Conservation (phyloP, 2,888 invertebrate genomes). For the Troides oblongomaculatus region DNA sequence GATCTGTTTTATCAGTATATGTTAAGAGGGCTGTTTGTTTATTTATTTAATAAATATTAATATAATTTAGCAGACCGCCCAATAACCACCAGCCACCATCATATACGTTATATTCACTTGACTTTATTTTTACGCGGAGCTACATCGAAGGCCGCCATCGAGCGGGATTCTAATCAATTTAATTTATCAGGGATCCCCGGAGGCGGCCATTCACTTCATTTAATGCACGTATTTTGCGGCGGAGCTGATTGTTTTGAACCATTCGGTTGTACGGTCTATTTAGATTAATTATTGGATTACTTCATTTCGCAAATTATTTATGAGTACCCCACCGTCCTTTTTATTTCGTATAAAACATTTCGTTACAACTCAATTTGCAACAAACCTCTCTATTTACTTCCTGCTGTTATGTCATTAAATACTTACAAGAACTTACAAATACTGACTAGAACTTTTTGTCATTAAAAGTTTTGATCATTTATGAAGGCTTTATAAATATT, state of each 20-base stretch:
- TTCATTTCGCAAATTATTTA: slow-evolving; percentile 71
- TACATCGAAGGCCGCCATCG: slow-evolving; percentile 70
- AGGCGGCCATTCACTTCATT: slow-evolving; percentile 80
- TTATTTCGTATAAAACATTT: neutral
- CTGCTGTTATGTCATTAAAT: neutral
- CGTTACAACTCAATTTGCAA: neutral
- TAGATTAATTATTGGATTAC: slow-evolving; percentile 81
- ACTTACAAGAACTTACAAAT: neutral
- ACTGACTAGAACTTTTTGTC: neutral
- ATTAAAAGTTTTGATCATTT: neutral
- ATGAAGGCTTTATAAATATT: no score
- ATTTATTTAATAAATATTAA: slow-evolving; percentile 39
- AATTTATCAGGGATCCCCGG: slow-evolving; percentile 79
- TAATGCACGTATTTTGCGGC: slow-evolving; percentile 81
- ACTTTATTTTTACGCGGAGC: slow-evolving; percentile 73
- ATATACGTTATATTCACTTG: slow-evolving; percentile 69
- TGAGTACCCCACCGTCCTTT: neutral
- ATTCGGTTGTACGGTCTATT: slow-evolving; percentile 79
- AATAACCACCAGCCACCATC: slow-evolving; percentile 50
- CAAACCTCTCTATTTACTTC: neutral
- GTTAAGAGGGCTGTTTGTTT: no score
- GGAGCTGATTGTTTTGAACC: slow-evolving; percentile 80
- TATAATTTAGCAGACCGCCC: slow-evolving; percentile 9
- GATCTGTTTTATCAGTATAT: no score
- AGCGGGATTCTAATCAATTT: slow-evolving; percentile 80